Evolutionary conservation across 2,888 invertebrate species (phyloP).

Genomic region (Panzeria rudis): DNA sequence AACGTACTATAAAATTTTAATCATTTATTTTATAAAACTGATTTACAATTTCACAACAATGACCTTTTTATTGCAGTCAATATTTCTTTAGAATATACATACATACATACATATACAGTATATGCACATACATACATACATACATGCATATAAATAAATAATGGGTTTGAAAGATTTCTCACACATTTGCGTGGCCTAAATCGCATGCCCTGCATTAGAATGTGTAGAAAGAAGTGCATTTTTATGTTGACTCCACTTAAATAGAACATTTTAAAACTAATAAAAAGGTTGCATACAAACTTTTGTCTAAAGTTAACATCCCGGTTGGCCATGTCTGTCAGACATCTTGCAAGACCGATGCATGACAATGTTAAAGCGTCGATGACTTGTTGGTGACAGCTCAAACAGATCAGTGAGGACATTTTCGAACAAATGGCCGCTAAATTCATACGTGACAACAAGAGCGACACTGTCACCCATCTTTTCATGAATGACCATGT

Average conservation of each 20-base stretch:
- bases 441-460: no score
- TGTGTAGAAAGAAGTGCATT: not conserved
- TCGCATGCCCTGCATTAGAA: constrained; percentile 10
- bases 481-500: no score
- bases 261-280: not conserved
- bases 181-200: constrained; percentile 13
- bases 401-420: no score
- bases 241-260: constrained; percentile 2
- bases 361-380: no score
- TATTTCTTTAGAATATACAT: not conserved
- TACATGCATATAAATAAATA: not conserved
- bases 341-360: no score
- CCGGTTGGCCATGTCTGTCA: no score
- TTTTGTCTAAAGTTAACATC: not conserved
- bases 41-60: not conserved
- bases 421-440: no score
- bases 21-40: not conserved
- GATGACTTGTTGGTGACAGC: no score
- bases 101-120: not conserved
- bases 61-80: not conserved
- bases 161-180: not conserved
- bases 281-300: not conserved
- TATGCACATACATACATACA: not conserved
- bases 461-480: no score
- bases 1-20: not conserved